Conservation (phyloP, 2,797 vertebrate species). For the Cynopterus sphinx region DNA sequence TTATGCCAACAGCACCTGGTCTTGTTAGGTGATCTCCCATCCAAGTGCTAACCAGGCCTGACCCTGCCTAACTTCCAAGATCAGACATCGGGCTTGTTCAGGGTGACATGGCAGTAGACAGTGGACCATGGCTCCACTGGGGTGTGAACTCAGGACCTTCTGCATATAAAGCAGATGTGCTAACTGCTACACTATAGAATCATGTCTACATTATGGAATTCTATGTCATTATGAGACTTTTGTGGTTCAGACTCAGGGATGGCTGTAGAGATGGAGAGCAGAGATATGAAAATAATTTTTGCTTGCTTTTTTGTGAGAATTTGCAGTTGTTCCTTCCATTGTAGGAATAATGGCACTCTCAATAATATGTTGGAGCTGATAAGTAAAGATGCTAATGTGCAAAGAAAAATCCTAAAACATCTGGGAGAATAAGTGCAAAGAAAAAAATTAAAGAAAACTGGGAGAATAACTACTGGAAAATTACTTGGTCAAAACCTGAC, state of each 20-base stretch:
- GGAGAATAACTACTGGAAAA: background rate
- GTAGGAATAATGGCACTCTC: background rate
- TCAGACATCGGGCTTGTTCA: no score
- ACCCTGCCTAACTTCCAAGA: no score
- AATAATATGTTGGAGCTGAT: accelerated
- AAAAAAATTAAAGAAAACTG: background rate
- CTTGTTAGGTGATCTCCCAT: no score
- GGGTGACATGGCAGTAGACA: no score
- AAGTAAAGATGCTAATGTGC: background rate
- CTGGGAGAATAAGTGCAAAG: conserved; percentile 30
- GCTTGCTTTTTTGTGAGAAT: background rate
- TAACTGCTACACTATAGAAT: no score
- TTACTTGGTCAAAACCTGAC: background rate
- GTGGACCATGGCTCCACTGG: no score
- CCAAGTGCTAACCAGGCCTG: no score
- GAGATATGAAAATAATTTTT: background rate
- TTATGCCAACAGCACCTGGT: no score
- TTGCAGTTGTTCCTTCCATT: background rate
- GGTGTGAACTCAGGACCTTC: no score
- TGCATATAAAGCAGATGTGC: no score
- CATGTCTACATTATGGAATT: background rate
- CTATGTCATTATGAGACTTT: background rate
- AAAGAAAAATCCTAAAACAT: background rate
- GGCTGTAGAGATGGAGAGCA: background rate
- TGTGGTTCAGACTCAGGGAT: background rate